These are phyloP conservation scores for Xestia xanthographa DNA, from an alignment of 2,888 invertebrate genomes.

Conservation along the genomic window DNA sequence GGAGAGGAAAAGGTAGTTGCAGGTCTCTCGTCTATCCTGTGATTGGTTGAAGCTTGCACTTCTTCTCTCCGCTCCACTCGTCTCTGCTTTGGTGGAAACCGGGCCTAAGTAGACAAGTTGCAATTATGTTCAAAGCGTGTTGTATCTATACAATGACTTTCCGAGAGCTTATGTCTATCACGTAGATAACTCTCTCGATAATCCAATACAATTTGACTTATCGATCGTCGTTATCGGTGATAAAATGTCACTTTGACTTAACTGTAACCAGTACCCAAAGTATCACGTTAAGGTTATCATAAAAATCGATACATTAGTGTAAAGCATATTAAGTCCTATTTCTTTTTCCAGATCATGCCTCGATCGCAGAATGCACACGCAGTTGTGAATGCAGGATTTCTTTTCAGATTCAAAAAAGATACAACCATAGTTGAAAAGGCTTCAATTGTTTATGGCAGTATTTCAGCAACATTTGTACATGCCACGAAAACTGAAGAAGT, in stretches of 20 bases:
- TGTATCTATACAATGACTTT: neutral
- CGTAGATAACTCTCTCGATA: neutral
- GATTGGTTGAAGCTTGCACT: no score
- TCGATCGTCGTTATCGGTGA: neutral
- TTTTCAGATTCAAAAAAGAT: constrained; percentile 88
- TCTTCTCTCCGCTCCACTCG: no score
- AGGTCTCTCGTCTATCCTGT: no score
- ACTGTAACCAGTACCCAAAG: neutral
- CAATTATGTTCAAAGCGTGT: neutral
- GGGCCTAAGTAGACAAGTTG: neutral
- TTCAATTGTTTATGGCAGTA: constrained; percentile 91
- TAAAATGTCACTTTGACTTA: neutral
- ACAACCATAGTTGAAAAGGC: constrained; percentile 82
- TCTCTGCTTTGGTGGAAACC: no score
- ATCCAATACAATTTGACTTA: neutral
- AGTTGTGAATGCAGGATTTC: constrained; percentile 93
- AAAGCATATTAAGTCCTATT: neutral
- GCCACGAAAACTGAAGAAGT: constrained; percentile 89
- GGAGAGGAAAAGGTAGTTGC: no score
- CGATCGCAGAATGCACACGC: constrained; percentile 94
- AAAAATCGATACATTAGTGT: neutral
- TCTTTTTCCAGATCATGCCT: constrained; percentile 91
- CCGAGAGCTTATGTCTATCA: neutral
- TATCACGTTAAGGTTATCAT: neutral
- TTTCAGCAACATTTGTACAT: constrained; percentile 84